Base-by-base conservation (phyloP, 1,140 invertebrate species). In the Drosophila guanche region DNA sequence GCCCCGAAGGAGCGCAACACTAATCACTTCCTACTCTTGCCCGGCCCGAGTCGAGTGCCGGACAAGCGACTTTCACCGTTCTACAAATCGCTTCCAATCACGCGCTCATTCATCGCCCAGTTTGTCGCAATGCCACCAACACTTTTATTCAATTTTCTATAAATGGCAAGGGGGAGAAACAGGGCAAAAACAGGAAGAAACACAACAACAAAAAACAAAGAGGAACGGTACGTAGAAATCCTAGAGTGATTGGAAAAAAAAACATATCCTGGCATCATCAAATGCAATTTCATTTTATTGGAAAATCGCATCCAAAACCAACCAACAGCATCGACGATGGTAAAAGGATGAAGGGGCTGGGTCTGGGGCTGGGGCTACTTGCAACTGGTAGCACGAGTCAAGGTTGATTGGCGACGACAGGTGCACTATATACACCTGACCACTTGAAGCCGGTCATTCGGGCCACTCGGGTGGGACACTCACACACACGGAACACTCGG, bases 61-160 rank as follows among this genome's bases (percentile, higher is more conserved):
- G 52, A 41, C 45, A 42, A 52, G 50, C 48, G 48, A 40, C 51
- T 66, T 52, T 66, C 61, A 68, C 72, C 63, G 53, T 51, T 50
- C 62, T 76, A 76, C 73, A 76, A 76, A 76, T 76, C 73, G 68
- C 53, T 65, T 81, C 70, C 74, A 86, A 86, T 86, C 83, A 86
- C 66, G 69, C 75, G 78, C 81, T 88, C 74, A 86, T 86, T 86
- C 81, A 86, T 75, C 77, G 60, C 48, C 27, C 62, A 62, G 83
- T 88, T 86, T 86, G 81, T 86, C 81, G 81, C 84, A 81, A 86
- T 86, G 83, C 78, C 78, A 83, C 57, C 83, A 78, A 85, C 67
- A 88, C 69, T 88, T 86, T 86, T 81, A 86, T 86, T 86, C 78
- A 86, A 88, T 88, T 86, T 86, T 86, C 81, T 68, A 88, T 78